A percentile compares a stretch with the other conserved stretches of the same genome.
Evolutionary conservation across 2,888 invertebrate species (phyloP).

Genomic region (Tenthredo notha): DNA sequence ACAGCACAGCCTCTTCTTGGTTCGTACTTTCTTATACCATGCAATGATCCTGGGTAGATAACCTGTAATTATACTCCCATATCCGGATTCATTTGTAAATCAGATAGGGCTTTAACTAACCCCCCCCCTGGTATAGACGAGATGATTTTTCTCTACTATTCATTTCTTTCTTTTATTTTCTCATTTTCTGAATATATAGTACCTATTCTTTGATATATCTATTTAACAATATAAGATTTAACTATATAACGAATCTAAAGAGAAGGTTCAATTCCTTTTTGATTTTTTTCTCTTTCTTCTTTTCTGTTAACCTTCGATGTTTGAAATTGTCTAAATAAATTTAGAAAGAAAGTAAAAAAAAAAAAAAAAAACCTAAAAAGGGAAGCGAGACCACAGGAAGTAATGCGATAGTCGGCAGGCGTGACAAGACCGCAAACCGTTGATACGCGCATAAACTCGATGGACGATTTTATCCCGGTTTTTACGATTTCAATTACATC

Average conservation of each 20-base stretch:
- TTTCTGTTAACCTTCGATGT: not conserved
- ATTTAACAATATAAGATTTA: not conserved
- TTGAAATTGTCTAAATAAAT: slow-evolving; percentile 15
- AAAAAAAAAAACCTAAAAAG: slow-evolving; percentile 23
- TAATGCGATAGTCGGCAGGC: slow-evolving; percentile 61
- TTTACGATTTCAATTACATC: slow-evolving; percentile 71
- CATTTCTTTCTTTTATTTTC: not conserved
- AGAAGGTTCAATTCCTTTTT: not conserved
- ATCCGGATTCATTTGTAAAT: slow-evolving; percentile 50
- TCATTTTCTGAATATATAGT: not conserved
- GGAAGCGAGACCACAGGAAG: slow-evolving; percentile 56
- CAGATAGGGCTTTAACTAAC: slow-evolving; percentile 33
- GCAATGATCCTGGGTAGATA: slow-evolving; percentile 37
- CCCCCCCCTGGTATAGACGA: not conserved
- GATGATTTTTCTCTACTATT: not conserved
- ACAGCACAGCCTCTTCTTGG: not conserved
- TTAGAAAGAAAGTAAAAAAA: slow-evolving; percentile 23
- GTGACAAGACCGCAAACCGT: slow-evolving; percentile 48
- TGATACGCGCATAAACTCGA: slow-evolving; percentile 63
- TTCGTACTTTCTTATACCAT: slow-evolving; percentile 22
- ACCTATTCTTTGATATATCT: not conserved
- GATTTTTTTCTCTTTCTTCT: not conserved
- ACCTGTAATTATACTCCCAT: slow-evolving; percentile 50
- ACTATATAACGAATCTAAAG: not conserved
- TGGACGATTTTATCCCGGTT: slow-evolving; percentile 64